Evolutionary conservation across 2,888 invertebrate species (phyloP), one percentile per base, ranked within the genome.

Genomic region (Xylophagus ater): DNA sequence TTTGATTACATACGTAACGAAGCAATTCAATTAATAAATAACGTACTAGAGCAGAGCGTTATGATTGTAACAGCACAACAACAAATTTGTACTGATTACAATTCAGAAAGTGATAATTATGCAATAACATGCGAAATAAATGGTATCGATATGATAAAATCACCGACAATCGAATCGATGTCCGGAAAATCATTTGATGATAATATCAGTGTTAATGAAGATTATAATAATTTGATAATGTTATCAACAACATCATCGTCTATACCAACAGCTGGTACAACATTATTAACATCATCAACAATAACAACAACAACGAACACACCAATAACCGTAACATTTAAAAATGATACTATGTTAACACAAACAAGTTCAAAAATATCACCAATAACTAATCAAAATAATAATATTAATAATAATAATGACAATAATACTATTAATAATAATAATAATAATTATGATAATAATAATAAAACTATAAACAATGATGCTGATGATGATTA

Each of bases 161-260:
- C 61, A 46, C 62, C 63, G 47, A 62, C 62, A 36, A 60, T 62
- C 52, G 62, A 63, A 50, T 62, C 63, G 48, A 58, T 62, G 54
- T 62, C 65, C 34, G 62, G 65, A 44, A 62, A 58, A 55, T 62
- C 61, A 43, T 62, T 62, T 47, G 62, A 65, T 52, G 62, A 62
- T 49, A 62, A 60, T 56, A 53, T 60, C 49, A 62, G 60, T 53
- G 57, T 57, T 44, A 56, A 56, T 45, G 62, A 60, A 38, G 58
- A 59, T 50, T 56, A 43, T 35, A 39, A 36, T 40, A 34, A 34
- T 33, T 29, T 25, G 34, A 14, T 39, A 28, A 21, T 39, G 32
- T 31, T 31, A 25, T 26, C 20, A 26, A 31, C 36, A 33, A 29
- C 37, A 24, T 33, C 26, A 33, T 25, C n/a, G n/a, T n/a, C n/a